A percentile compares a stretch with the other conserved stretches of the same genome.
Evolutionary conservation across 2,888 invertebrate genomes (phyloP).

Genomic region (Laothoe populi): DNA sequence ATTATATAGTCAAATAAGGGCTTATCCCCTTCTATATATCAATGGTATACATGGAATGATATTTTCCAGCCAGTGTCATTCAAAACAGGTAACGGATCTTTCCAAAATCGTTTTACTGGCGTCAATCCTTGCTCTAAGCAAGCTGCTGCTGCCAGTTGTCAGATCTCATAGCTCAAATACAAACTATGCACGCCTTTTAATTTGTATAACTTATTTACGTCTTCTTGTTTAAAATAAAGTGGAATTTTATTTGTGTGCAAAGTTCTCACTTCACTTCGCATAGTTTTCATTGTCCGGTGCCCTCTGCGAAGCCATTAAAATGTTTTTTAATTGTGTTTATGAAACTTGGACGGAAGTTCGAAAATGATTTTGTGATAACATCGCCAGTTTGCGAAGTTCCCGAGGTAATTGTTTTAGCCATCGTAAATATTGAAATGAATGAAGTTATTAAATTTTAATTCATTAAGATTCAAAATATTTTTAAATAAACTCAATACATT

Average conservation of each 20-base stretch:
- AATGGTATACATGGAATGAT: no score
- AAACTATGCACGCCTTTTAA: no score
- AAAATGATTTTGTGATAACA: conserved; percentile 37
- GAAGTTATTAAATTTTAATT: background rate
- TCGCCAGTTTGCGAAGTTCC: background rate
- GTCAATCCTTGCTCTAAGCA: no score
- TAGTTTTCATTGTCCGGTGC: conserved; percentile 47
- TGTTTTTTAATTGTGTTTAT: conserved; percentile 60
- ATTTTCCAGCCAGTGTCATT: no score
- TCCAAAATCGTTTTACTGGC: no score
- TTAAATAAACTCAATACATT: no score
- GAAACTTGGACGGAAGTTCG: conserved; percentile 40
- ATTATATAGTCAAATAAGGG: no score
- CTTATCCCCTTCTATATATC: no score
- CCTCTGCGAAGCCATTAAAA: conserved; percentile 51
- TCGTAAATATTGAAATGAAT: background rate
- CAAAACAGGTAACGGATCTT: no score
- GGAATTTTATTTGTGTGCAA: conserved; percentile 44
- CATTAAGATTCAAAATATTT: no score
- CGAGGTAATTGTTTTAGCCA: background rate
- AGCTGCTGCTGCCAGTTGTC: no score
- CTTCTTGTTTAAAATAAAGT: background rate
- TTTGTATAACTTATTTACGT: background rate
- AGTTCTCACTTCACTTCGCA: conserved; percentile 45
- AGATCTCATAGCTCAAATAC: no score